phyloP scores from a whole-genome alignment of 2,797 vertebrate genomes.

The Pelochelys cantorii region DNA sequence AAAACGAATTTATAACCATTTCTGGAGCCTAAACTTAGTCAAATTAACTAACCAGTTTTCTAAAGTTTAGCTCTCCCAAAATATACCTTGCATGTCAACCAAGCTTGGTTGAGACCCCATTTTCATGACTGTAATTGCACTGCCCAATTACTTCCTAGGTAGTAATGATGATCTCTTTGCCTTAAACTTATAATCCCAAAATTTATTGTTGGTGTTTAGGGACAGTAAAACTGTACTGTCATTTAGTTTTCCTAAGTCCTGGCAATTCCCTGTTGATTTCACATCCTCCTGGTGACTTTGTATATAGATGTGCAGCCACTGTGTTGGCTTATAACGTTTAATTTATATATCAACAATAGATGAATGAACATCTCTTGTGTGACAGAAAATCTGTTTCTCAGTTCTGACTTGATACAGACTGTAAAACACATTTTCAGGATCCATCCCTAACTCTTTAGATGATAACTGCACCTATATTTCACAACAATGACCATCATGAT shows the following conservation, averaged over 20 bases:
- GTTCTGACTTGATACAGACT: neutral
- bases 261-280: neutral
- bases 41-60: too few species aligned
- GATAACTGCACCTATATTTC: neutral
- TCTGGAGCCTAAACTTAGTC: too few species aligned
- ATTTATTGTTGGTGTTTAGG: neutral
- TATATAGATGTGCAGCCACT: neutral
- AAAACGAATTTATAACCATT: too few species aligned
- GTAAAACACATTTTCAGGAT: neutral
- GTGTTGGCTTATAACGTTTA: neutral
- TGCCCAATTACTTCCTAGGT: too few species aligned
- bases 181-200: neutral
- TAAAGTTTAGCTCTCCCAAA: too few species aligned
- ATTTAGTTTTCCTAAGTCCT: neutral
- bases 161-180: neutral
- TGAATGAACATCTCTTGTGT: neutral
- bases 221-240: neutral
- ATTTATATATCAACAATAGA: neutral
- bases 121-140: too few species aligned
- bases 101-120: too few species aligned
- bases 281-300: neutral
- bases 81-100: too few species aligned
- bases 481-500: neutral
- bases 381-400: neutral
- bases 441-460: neutral